Base-by-base conservation (phyloP, 2,888 invertebrate species). In the Flexamia atlantica region DNA sequence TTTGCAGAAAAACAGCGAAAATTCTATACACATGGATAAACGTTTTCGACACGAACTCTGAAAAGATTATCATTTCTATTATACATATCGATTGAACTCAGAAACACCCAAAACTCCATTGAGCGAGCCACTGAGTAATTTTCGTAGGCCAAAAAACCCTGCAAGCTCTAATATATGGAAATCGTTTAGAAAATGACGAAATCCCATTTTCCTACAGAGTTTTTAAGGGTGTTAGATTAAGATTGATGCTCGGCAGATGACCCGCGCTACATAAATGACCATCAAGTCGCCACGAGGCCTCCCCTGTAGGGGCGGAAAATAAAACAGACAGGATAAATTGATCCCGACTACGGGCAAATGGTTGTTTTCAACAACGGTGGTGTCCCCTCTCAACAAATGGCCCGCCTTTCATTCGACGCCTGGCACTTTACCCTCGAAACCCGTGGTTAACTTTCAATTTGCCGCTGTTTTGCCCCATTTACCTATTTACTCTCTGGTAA, bases 321-420 rank as follows among this genome's bases (percentile, higher is more conserved):
- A 57, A 57, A 57, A 57, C 57, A 57, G 57, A 57, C 57, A 23
- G 23, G 57, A 57, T 57, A 12, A 57, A 57, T 57, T 23, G 57
- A 57, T 57, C 57, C 3, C 14, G 23, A 57, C 57, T 50, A 50
- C 57, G 1, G 57, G 57, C 23, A 57, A 53, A 57, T 57, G 57
- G 57, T 57, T 57, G 57, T 57, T 57, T 57, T 57, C 57, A 57
- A 20, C 57, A 23, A 20, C 57, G 57, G 57, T 2, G 4, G 50
- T 23, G 57, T 57, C 20, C 57, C 50, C 50, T 7, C 23, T n/a
- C 23, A 23, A 57, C 57, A 57, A 57, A 57, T 57, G 57, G 57
- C 57, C 57, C 14, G 46, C 36, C 36, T 36, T 50, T 50, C 50
- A 50, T 50, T n/a, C 50, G 3, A 17, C 4, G 50, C 50, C 50